A percentile compares a stretch with the other conserved stretches of the same genome.
These are phyloP conservation scores for Salvator merianae DNA, from an alignment of 2,113 vertebrate genomes.

Conservation along the genomic window DNA sequence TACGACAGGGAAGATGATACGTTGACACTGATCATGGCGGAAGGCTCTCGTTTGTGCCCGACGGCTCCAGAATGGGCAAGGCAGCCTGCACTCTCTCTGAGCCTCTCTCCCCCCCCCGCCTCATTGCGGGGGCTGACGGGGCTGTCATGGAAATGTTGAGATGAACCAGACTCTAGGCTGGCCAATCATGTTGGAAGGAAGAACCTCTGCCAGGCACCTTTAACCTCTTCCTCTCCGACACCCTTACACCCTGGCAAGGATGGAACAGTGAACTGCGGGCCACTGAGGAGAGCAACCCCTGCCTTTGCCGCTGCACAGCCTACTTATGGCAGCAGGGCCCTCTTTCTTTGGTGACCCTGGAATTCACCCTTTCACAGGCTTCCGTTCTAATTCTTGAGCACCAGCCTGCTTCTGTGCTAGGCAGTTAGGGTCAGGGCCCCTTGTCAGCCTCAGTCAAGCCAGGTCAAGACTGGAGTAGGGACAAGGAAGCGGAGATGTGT, in stretches of 20 bases:
- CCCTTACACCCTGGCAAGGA: not conserved
- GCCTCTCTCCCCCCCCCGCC: not conserved
- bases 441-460: not conserved
- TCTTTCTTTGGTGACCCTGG: too few relatives aligned
- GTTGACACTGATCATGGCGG: constrained; percentile 80
- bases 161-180: constrained; percentile 5
- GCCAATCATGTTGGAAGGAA: not conserved
- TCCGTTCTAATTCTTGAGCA: not conserved
- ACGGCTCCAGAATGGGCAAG: not conserved
- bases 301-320: not conserved
- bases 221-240: not conserved
- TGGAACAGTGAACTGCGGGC: not conserved
- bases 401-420: not conserved
- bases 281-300: not conserved
- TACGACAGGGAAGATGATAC: constrained; percentile 79
- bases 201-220: not conserved
- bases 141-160: not conserved
- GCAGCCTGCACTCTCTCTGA: not conserved
- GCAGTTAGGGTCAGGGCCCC: not conserved
- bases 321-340: too few relatives aligned
- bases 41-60: not conserved
- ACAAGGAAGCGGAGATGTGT: accelerated
- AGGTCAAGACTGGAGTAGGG: not conserved
- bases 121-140: too few relatives aligned
- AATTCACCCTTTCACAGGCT: too few relatives aligned